Percentiles rank a stretch among this genome's conserved stretches.
Conservation (phyloP, 2,888 invertebrate genomes). For the Heteropelma amictum region DNA sequence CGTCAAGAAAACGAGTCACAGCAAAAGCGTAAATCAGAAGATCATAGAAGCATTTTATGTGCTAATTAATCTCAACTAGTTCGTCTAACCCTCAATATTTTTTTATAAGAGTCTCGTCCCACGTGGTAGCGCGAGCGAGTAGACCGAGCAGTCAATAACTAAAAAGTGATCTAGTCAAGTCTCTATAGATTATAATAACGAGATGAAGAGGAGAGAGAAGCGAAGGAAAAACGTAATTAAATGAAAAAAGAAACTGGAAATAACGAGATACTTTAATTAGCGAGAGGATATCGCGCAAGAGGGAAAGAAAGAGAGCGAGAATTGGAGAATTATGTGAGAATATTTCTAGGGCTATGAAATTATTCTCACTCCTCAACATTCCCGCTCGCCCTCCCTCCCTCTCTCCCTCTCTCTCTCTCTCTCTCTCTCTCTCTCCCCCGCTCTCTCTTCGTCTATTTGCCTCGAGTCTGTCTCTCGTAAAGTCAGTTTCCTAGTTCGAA, state of each 20-base stretch:
- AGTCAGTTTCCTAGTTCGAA: constrained; percentile 52
- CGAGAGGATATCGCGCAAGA: constrained; percentile 2
- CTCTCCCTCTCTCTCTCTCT: background rate
- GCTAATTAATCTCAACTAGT: constrained; percentile 64
- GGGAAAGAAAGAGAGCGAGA: constrained; percentile 33
- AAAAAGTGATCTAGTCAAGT: constrained; percentile 75
- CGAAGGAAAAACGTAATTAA: constrained; percentile 9
- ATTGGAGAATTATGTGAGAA: constrained; percentile 25
- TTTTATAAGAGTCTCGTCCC: constrained; percentile 72
- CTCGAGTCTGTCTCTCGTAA: constrained; percentile 31
- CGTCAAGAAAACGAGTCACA: too few species aligned
- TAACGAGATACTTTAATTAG: too few species aligned
- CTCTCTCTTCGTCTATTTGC: constrained; percentile 2
- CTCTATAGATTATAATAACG: constrained; percentile 61
- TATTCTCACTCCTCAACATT: background rate
- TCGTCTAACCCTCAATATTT: constrained; percentile 74
- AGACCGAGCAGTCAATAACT: constrained; percentile 64
- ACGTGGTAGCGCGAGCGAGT: constrained; percentile 69
- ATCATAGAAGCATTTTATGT: too few species aligned
- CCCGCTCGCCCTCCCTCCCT: background rate
- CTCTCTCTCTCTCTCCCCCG: background rate
- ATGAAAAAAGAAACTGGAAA: constrained; percentile 12
- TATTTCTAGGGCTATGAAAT: constrained; percentile 26
- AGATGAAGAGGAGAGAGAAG: constrained; percentile 9
- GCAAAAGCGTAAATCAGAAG: too few species aligned